Conservation (phyloP, 1,140 invertebrate species). For the Drosophila nigrodunni region DNA sequence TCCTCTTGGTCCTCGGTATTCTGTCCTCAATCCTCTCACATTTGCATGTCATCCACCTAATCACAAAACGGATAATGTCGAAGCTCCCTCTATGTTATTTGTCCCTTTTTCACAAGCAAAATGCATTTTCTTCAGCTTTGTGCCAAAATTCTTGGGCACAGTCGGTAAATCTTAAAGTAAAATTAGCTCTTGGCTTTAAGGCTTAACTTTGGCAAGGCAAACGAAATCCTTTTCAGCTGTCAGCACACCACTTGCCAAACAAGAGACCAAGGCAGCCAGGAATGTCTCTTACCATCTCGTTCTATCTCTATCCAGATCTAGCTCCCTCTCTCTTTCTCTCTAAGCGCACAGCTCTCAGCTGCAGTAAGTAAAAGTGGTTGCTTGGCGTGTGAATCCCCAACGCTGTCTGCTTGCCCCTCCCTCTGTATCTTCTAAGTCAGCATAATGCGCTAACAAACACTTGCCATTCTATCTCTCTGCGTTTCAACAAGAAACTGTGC, state of each 20-base stretch:
- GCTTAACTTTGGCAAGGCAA: conserved; percentile 81
- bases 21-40: conserved; percentile 36
- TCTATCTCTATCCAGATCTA: background rate
- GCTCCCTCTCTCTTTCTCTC: conserved; percentile 2
- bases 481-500: conserved; percentile 10
- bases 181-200: conserved; percentile 83
- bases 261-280: conserved; percentile 43
- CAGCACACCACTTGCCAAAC: conserved; percentile 81
- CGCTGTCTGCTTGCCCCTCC: background rate
- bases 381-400: conserved; percentile 59
- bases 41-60: conserved; percentile 80
- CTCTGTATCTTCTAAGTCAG: conserved; percentile 70
- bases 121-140: conserved; percentile 54
- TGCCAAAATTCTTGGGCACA: conserved; percentile 49
- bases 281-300: conserved; percentile 3
- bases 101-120: conserved; percentile 15
- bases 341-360: conserved; percentile 29
- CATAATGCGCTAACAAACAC: conserved; percentile 82
- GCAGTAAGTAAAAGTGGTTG: conserved; percentile 79
- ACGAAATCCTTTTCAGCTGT: conserved; percentile 82
- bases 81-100: conserved; percentile 9
- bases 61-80: conserved; percentile 81
- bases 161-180: conserved; percentile 76
- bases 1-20: background rate
- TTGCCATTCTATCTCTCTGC: conserved; percentile 49